Conservation (phyloP, 2,888 invertebrate genomes). For the Rotaria magnacalcarata region DNA sequence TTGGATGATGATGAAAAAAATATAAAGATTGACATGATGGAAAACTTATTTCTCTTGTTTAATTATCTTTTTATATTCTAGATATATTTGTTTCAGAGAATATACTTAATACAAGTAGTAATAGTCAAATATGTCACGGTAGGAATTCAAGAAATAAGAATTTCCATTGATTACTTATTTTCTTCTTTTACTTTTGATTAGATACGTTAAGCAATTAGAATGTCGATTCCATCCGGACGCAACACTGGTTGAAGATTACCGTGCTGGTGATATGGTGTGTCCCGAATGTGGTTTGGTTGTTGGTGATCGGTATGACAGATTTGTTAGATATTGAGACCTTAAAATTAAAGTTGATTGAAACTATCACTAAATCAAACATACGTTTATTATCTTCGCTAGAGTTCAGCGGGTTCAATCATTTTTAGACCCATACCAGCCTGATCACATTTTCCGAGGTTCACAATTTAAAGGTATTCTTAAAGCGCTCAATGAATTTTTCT, state of each 20-base stretch:
- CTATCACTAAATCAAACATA: no score
- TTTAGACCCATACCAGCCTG: no score
- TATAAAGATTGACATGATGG: slow-evolving; percentile 22
- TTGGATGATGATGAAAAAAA: neutral
- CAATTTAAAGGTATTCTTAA: no score
- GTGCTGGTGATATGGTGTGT: slow-evolving; percentile 97
- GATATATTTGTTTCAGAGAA: neutral
- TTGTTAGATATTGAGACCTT: no score
- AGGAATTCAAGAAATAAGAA: neutral
- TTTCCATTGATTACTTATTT: neutral
- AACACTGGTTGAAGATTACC: slow-evolving; percentile 89
- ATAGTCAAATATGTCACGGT: slow-evolving; percentile 25
- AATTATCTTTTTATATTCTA: neutral
- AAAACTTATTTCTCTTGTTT: neutral
- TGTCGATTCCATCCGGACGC: slow-evolving; percentile 81
- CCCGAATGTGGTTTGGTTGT: slow-evolving; percentile 99
- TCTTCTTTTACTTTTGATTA: neutral
- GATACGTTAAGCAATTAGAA: neutral
- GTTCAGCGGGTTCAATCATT: no score
- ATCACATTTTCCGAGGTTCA: no score
- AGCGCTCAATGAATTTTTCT: no score
- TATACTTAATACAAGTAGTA: neutral
- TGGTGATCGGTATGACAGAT: slow-evolving; percentile 70
- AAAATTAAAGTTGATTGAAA: no score
- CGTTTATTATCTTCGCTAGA: no score